Conservation (phyloP, 2,888 invertebrate genomes). For the Brassicogethes aeneus region DNA sequence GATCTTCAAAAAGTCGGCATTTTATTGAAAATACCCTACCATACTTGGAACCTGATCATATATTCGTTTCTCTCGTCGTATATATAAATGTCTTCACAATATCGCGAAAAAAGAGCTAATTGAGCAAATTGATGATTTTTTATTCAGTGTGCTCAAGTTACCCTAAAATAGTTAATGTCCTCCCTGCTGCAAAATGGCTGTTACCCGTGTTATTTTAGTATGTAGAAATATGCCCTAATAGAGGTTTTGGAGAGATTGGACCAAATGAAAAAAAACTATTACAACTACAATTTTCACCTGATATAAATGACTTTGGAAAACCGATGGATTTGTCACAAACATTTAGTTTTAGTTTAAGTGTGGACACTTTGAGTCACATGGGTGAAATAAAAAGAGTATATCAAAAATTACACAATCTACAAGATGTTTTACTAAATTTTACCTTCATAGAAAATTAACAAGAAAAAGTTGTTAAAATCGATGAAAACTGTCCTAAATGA, state of each 20-base stretch:
- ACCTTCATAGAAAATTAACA: too few relatives aligned
- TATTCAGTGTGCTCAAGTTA: too few relatives aligned
- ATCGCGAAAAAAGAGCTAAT: neutral
- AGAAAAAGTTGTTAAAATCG: too few relatives aligned
- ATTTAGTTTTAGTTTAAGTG: neutral
- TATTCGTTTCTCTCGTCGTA: too few relatives aligned
- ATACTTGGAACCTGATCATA: too few relatives aligned
- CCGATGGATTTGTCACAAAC: neutral
- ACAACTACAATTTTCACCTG: neutral
- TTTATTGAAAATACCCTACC: too few relatives aligned
- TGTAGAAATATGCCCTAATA: neutral
- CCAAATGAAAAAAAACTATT: neutral
- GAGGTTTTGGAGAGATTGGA: neutral
- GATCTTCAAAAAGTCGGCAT: too few relatives aligned
- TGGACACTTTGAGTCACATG: neutral
- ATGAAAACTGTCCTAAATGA: too few relatives aligned
- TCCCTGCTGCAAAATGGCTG: too few relatives aligned
- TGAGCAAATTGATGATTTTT: neutral
- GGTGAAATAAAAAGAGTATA: neutral
- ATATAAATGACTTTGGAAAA: neutral
- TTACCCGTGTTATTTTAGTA: slow-evolving; percentile 1
- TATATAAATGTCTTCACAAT: too few relatives aligned
- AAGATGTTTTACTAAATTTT: too few relatives aligned
- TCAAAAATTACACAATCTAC: neutral
- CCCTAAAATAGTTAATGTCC: too few relatives aligned